Evolutionary conservation across 2,888 invertebrate genomes (phyloP).

Genomic region (Elegia similella): DNA sequence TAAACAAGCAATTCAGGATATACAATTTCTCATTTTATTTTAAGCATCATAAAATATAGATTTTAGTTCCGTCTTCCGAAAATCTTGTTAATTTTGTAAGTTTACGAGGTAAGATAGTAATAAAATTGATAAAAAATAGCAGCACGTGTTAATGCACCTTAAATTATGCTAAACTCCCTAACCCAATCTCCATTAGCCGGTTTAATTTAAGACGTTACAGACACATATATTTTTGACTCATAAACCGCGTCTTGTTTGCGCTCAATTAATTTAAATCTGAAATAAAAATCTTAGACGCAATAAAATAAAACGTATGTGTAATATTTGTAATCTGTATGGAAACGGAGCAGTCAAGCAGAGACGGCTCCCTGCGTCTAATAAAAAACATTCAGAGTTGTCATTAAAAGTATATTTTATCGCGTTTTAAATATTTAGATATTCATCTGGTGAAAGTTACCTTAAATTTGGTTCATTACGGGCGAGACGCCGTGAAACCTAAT

Average conservation of each 20-base stretch:
- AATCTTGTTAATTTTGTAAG: conserved; percentile 31
- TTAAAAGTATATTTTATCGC: conserved; percentile 79
- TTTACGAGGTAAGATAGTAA: conserved; percentile 43
- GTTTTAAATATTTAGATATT: conserved; percentile 78
- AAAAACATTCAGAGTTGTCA: conserved; percentile 66
- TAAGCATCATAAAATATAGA: neutral
- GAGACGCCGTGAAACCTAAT: conserved; percentile 61
- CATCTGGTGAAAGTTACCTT: conserved; percentile 76
- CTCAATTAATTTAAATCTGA: conserved; percentile 73
- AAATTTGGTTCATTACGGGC: conserved; percentile 66
- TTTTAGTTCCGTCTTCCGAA: conserved; percentile 3
- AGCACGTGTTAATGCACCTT: conserved; percentile 46
- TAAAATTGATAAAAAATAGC: conserved; percentile 61
- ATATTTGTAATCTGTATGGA: conserved; percentile 69
- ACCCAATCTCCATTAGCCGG: conserved; percentile 47
- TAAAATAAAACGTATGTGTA: conserved; percentile 67
- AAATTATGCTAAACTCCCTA: conserved; percentile 55
- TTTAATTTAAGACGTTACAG: conserved; percentile 54
- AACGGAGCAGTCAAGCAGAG: conserved; percentile 37
- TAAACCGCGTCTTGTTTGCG: conserved; percentile 68
- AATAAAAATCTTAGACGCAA: conserved; percentile 59
- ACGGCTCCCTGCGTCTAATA: conserved; percentile 56
- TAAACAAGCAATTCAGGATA: neutral
- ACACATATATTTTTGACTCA: conserved; percentile 50
- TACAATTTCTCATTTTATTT: neutral